These are phyloP conservation scores for Perccottus glenii DNA, from an alignment of 2,113 vertebrate species.

Conservation along the genomic window DNA sequence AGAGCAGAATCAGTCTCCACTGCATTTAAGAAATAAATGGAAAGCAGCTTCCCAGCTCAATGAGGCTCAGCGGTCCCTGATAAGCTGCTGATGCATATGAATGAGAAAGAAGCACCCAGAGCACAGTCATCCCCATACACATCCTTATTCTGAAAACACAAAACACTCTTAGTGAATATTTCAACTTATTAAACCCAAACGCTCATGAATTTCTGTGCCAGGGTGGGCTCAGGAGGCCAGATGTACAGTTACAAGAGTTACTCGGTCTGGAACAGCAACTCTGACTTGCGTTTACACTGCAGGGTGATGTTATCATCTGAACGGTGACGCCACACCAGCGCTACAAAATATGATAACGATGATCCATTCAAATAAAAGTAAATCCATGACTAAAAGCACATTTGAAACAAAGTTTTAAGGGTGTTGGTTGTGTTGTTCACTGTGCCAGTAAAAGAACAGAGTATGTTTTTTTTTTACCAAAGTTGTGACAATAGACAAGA, in stretches of 20 bases:
- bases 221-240: conserved; percentile 8
- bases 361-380: too few species aligned
- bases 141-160: conserved; percentile 49
- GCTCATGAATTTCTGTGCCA: conserved; percentile 41
- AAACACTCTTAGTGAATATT: conserved; percentile 57
- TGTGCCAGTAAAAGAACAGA: too few species aligned
- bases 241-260: conserved; percentile 2
- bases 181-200: conserved; percentile 26
- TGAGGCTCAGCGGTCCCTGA: conserved; percentile 71
- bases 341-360: too few species aligned
- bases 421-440: too few species aligned
- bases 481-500: background rate
- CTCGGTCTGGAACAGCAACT: background rate
- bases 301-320: too few species aligned
- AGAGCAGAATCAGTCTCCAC: conserved; percentile 42
- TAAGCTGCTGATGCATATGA: conserved; percentile 74
- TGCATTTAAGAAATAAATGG: conserved; percentile 70
- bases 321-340: too few species aligned
- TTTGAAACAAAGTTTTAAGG: too few species aligned
- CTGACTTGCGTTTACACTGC: too few species aligned
- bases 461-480: background rate
- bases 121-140: conserved; percentile 1
- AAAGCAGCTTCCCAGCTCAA: conserved; percentile 66
- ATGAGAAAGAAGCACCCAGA: conserved; percentile 50
- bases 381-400: too few species aligned